These are phyloP conservation scores for Mesoligia furuncula DNA, from an alignment of 2,888 invertebrate species.

Conservation along the genomic window DNA sequence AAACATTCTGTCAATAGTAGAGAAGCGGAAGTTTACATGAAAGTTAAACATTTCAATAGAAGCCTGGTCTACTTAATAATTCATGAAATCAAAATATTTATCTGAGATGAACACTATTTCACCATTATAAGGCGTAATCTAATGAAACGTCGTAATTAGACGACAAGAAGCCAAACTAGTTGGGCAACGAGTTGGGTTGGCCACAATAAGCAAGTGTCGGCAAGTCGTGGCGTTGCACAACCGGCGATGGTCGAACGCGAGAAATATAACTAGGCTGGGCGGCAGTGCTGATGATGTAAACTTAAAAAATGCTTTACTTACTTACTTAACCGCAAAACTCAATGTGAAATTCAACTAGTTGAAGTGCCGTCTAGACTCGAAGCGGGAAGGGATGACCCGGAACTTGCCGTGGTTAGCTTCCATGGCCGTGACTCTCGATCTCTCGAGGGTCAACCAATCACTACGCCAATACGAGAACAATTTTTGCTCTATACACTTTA, in stretches of 20 bases:
- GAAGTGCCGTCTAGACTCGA: conserved; percentile 79
- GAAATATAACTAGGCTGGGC: conserved; percentile 90
- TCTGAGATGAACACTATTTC: conserved; percentile 65
- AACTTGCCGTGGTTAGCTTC: conserved; percentile 75
- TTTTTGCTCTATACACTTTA: conserved; percentile 29
- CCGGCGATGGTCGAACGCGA: conserved; percentile 88
- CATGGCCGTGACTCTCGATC: conserved; percentile 79
- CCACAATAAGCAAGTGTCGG: conserved; percentile 89
- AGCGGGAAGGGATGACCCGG: conserved; percentile 83
- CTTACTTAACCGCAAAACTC: conserved; percentile 87
- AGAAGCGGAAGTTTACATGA: conserved; percentile 1
- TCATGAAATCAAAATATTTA: background rate
- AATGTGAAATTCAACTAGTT: conserved; percentile 86
- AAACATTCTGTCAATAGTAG: conserved; percentile 4
- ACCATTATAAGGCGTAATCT: conserved; percentile 78
- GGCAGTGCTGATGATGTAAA: conserved; percentile 88
- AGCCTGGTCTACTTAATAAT: background rate
- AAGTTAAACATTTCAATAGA: background rate
- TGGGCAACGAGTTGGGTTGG: conserved; percentile 85
- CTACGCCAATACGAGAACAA: conserved; percentile 45
- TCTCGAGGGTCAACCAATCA: conserved; percentile 59
- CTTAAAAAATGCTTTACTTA: conserved; percentile 90
- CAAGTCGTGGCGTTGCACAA: conserved; percentile 87
- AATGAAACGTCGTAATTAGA: conserved; percentile 86
- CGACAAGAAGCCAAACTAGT: conserved; percentile 87